Evolutionary conservation across 2,113 vertebrate genomes (phyloP).

Genomic region (Rhabdomys dilectus): DNA sequence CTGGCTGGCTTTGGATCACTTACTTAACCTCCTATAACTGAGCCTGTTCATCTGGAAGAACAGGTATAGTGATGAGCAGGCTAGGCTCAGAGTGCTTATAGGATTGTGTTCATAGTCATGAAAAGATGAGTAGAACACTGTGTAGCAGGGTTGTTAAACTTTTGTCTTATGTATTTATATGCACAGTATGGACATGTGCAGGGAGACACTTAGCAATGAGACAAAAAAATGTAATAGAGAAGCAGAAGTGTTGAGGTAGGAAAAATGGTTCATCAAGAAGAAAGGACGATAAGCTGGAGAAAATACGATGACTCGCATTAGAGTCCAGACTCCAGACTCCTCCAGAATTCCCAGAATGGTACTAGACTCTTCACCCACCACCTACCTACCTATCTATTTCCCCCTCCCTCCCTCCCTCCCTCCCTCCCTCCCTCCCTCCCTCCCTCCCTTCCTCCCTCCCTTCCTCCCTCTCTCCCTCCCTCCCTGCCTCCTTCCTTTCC

Average conservation of each 20-base stretch:
- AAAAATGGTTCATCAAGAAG: background rate
- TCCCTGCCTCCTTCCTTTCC: background rate
- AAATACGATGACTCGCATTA: background rate
- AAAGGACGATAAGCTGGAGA: background rate
- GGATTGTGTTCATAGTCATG: background rate
- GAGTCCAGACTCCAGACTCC: too few relatives aligned
- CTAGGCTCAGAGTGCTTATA: background rate
- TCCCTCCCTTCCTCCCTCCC: background rate
- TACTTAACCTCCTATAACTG: background rate
- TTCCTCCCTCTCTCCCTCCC: background rate
- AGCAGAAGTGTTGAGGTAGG: background rate
- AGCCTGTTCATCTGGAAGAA: background rate
- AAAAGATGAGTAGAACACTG: background rate
- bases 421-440: background rate
- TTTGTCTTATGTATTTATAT: background rate
- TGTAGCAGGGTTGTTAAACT: background rate
- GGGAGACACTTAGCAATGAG: background rate
- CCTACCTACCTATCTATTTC: background rate
- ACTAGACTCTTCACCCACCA: background rate
- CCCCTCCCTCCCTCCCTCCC: background rate
- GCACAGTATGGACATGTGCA: too few relatives aligned
- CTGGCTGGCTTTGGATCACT: background rate
- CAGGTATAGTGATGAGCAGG: background rate
- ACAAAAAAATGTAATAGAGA: background rate
- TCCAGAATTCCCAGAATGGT: background rate